Conservation (phyloP, 2,888 invertebrate species). For the Drosophila macrospina region DNA sequence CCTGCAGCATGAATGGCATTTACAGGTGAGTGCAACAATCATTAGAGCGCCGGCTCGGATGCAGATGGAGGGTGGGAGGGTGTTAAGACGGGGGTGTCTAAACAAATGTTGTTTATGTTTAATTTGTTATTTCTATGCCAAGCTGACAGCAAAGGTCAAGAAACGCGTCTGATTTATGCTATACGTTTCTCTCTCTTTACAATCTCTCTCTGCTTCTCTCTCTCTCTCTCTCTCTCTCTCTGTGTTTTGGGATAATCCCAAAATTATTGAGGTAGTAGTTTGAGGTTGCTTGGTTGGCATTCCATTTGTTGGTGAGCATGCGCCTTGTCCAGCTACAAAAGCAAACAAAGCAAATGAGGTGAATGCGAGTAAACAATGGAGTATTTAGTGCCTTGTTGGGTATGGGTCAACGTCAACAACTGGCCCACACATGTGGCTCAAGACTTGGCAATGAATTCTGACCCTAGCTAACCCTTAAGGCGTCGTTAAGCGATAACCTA, state of each 20-base stretch:
- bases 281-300: constrained; percentile 46
- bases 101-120: not conserved
- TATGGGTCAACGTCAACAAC: constrained; percentile 33
- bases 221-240: not conserved
- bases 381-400: constrained; percentile 12
- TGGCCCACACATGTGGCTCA: not conserved
- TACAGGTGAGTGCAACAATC: constrained; percentile 73
- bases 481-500: too few species aligned
- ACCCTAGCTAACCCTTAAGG: not conserved
- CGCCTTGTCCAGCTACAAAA: constrained; percentile 26
- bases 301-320: constrained; percentile 55
- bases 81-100: not conserved
- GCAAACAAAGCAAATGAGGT: constrained; percentile 13
- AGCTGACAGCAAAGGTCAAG: constrained; percentile 64
- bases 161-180: constrained; percentile 47
- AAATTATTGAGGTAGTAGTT: constrained; percentile 69
- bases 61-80: too few species aligned
- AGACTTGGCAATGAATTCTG: not conserved
- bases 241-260: constrained; percentile 56
- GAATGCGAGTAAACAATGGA: constrained; percentile 41
- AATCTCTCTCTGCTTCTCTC: not conserved
- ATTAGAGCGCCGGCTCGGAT: too few species aligned
- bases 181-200: not conserved
- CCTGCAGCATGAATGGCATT: constrained; percentile 86
- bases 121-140: constrained; percentile 11